phyloP scores from a whole-genome alignment of 2,797 vertebrate genomes.

The Rhinophrynus dorsalis region DNA sequence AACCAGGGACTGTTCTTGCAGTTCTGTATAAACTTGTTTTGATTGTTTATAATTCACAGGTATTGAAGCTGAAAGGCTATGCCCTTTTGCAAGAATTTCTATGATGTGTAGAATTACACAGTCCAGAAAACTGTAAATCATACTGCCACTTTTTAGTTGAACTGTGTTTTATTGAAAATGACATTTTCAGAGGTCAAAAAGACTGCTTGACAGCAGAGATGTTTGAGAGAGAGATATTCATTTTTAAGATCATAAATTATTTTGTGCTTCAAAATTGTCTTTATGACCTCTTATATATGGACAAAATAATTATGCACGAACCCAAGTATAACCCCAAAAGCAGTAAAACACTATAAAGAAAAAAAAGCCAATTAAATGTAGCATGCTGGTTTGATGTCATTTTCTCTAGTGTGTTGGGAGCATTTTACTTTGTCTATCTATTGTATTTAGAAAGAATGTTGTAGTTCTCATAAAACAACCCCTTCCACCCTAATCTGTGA shows the following conservation, averaged over 20 bases:
- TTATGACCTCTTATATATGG: background rate
- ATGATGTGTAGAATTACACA: slow-evolving; percentile 1
- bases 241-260: slow-evolving; percentile 29
- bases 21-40: no score
- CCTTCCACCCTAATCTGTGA: slow-evolving; percentile 17
- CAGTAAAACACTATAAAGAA: background rate
- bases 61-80: background rate
- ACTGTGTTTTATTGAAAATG: slow-evolving; percentile 39
- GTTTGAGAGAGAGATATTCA: slow-evolving; percentile 6
- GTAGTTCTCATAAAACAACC: background rate
- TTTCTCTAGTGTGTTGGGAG: background rate
- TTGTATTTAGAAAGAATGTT: background rate
- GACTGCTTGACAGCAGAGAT: slow-evolving; percentile 11
- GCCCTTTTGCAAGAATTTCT: slow-evolving; percentile 10
- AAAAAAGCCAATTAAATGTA: background rate
- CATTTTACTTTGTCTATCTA: background rate
- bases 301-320: background rate
- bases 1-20: no score
- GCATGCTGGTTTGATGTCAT: background rate
- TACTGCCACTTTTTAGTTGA: slow-evolving; percentile 18
- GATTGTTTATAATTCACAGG: no score
- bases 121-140: slow-evolving; percentile 24
- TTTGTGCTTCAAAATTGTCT: slow-evolving; percentile 4
- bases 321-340: background rate
- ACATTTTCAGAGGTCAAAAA: slow-evolving; percentile 38